Percentiles rank a stretch among this genome's conserved stretches.
phyloP scores from a whole-genome alignment of 2,113 vertebrate species.

The Xiphias gladius region DNA sequence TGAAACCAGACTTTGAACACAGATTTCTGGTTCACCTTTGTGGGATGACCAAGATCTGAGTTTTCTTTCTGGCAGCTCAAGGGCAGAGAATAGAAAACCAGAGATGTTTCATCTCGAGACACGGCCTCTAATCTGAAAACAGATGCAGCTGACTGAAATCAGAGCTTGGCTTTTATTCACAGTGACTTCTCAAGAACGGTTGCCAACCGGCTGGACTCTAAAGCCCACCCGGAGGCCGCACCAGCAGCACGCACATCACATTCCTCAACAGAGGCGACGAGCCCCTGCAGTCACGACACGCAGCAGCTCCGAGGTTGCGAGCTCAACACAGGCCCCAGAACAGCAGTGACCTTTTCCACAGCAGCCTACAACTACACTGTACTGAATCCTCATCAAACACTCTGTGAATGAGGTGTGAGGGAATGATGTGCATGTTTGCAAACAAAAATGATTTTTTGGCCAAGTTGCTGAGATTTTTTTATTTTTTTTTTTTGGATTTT shows the following conservation, averaged over 20 bases:
- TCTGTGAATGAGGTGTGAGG: constrained; percentile 29
- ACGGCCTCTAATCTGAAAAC: constrained; percentile 38
- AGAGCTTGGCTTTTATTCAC: constrained; percentile 33
- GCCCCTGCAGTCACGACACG: constrained; percentile 73
- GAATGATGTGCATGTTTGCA: constrained; percentile 35
- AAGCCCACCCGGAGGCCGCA: constrained; percentile 62
- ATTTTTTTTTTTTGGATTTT: neutral
- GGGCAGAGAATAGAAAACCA: constrained; percentile 21
- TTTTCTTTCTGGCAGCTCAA: constrained; percentile 35
- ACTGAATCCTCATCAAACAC: constrained; percentile 36
- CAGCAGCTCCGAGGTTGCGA: constrained; percentile 37
- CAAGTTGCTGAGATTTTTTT: neutral
- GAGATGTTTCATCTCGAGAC: constrained; percentile 58
- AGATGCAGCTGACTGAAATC: constrained; percentile 34
- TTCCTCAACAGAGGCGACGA: constrained; percentile 62
- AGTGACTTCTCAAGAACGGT: constrained; percentile 40
- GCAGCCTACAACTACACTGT: constrained; percentile 36
- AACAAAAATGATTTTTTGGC: constrained; percentile 17
- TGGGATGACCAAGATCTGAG: constrained; percentile 17
- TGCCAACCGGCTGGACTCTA: constrained; percentile 54
- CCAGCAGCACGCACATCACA: constrained; percentile 71
- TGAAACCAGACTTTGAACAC: constrained; percentile 21
- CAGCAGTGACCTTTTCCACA: constrained; percentile 53
- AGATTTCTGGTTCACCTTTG: neutral
- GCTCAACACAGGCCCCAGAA: constrained; percentile 28